A percentile compares a stretch with the other conserved stretches of the same genome.
phyloP scores from a whole-genome alignment of 1,140 invertebrate species.

The Drosophila navojoa region DNA sequence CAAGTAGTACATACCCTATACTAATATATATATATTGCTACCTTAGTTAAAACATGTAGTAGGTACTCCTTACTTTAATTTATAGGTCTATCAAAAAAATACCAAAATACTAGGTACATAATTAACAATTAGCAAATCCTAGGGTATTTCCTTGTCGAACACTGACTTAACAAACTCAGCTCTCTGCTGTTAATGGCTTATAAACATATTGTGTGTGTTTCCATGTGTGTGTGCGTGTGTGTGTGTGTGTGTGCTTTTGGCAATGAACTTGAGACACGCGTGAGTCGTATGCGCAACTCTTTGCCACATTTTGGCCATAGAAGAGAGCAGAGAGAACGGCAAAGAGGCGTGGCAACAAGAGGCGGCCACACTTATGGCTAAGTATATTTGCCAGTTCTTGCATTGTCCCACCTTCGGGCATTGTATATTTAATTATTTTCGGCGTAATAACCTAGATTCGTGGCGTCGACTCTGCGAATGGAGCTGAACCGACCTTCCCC shows the following conservation, averaged over 20 bases:
- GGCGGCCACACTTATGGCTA: constrained; percentile 16
- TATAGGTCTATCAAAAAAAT: no score
- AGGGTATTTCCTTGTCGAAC: constrained; percentile 18
- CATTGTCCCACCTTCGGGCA: constrained; percentile 17
- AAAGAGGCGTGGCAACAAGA: neutral
- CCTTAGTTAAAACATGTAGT: no score
- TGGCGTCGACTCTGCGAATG: constrained; percentile 63
- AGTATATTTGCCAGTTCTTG: constrained; percentile 60
- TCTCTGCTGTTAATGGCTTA: constrained; percentile 19
- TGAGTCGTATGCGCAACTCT: constrained; percentile 66
- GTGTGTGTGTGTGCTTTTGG: constrained; percentile 53
- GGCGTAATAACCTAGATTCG: constrained; percentile 79
- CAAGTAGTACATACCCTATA: neutral
- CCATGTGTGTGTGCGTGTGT: constrained; percentile 39
- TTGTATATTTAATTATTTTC: constrained; percentile 79
- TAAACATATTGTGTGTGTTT: constrained; percentile 12
- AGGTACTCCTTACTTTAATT: no score
- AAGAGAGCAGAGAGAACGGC: constrained; percentile 15
- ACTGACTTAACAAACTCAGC: neutral
- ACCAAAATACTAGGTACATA: no score
- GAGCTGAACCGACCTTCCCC: neutral
- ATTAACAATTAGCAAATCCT: neutral
- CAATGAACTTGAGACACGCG: constrained; percentile 81
- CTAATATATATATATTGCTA: no score
- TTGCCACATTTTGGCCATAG: constrained; percentile 59